Evolutionary conservation across 1,140 invertebrate genomes (phyloP), one percentile per base, ranked within the genome.

Genomic region (Littorina saxatilis): DNA sequence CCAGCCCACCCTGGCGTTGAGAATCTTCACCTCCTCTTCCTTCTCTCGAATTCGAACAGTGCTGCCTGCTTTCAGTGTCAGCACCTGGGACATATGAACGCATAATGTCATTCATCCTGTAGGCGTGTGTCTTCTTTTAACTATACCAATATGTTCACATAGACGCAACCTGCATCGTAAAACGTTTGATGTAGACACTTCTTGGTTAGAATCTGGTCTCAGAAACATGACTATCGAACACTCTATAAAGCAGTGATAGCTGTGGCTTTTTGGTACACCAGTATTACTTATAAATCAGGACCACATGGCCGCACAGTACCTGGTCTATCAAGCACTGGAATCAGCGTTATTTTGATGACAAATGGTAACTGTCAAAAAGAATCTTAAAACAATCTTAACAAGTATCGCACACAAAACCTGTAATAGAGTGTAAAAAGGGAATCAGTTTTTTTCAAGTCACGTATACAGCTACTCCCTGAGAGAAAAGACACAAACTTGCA

Each of bases 1-100:
- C 96, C 96, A 97, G 90, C 97, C 96, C 1, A 96, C 96, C 13
- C 95, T 95, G 87, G 95, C 94, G 90, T 97, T 96, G 84, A 96
- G 93, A 86, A 95, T 94, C 87, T 95, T 95, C 1, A 97, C 95
- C 86, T 94, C 94, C 32, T 93, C 92, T 29, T 94, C 92, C 90
- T 97, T 96, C 77, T 94, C 94, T 83, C 96, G 95, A 27, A 97
- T 94, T 84, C 94, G 94, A 23, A 97, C 96, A 70, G 96, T 93
- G 92, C 97, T 96, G 15, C 85, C 86, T 27, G 81, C 66, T 40
- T 83, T 84, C 4, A 87, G 23, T 9, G 11, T 17, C 20, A 4
- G 13, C n/a, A 73, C 70, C 70, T 73, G 70, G 17, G 43, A 17
- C 5, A 17, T 17, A 47, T 47, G 7, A 47, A 17, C 43, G 7